Percentiles rank a stretch among this genome's conserved stretches.
These are phyloP conservation scores for Neoniphon sammara DNA, from an alignment of 2,797 vertebrate species.

Conservation along the genomic window DNA sequence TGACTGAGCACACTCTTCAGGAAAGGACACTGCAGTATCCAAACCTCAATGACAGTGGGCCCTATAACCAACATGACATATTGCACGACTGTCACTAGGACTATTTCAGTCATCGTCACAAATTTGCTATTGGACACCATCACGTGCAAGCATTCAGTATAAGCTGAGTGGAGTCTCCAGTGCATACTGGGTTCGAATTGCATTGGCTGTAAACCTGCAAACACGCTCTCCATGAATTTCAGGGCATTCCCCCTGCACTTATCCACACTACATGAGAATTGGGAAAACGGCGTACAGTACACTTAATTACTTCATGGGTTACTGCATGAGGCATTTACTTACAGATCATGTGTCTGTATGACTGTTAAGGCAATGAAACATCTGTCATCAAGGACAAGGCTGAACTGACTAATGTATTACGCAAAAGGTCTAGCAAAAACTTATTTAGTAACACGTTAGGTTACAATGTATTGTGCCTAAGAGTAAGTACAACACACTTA, in stretches of 20 bases:
- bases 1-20: constrained; percentile 46
- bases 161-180: constrained; percentile 35
- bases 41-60: constrained; percentile 46
- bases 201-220: constrained; percentile 3
- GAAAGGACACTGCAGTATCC: constrained; percentile 35
- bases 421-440: no score
- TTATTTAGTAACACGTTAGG: no score
- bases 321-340: constrained; percentile 3
- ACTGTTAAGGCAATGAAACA: background rate
- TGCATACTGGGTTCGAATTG: constrained; percentile 30
- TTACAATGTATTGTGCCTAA: no score
- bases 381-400: no score
- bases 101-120: constrained; percentile 67
- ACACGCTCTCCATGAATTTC: constrained; percentile 13
- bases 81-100: constrained; percentile 54
- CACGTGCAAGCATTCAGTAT: constrained; percentile 44
- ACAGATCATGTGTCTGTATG: constrained; percentile 5
- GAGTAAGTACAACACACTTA: no score
- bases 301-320: constrained; percentile 28
- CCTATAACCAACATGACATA: constrained; percentile 59
- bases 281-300: constrained; percentile 19
- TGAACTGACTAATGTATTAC: no score
- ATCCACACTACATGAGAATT: constrained; percentile 1
- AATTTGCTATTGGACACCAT: constrained; percentile 60
- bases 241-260: constrained; percentile 4